Evolutionary conservation across 2,113 vertebrate genomes (phyloP).

Genomic region (Xiphophorus couchianus): DNA sequence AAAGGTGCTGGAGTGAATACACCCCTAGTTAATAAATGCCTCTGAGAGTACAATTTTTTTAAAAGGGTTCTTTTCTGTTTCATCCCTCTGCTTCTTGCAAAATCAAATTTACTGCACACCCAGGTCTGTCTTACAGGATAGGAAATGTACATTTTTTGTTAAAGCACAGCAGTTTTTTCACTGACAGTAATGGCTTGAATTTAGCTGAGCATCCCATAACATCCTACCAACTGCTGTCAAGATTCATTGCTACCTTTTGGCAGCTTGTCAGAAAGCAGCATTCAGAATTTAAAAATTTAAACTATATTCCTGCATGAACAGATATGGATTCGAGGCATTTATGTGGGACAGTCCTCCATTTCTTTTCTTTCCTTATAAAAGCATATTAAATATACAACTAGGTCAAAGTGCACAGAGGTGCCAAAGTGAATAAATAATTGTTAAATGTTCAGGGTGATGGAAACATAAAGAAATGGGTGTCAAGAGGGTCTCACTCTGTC

Average conservation of each 20-base stretch:
- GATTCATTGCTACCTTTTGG: constrained; percentile 16
- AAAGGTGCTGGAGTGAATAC: no score
- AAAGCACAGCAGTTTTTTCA: constrained; percentile 60
- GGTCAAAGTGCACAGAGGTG: constrained; percentile 23
- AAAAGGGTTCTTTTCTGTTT: not conserved
- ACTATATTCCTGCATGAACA: constrained; percentile 43
- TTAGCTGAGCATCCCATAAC: constrained; percentile 41
- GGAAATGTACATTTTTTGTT: constrained; percentile 54
- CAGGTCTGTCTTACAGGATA: constrained; percentile 57
- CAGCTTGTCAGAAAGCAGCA: constrained; percentile 21
- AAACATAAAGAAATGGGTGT: constrained; percentile 32
- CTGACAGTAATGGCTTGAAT: constrained; percentile 50
- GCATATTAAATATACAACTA: constrained; percentile 54
- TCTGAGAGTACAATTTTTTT: not conserved
- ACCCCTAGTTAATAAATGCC: not conserved
- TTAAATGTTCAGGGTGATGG: constrained; percentile 37
- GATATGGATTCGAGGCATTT: constrained; percentile 36
- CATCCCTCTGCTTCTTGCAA: constrained; percentile 15
- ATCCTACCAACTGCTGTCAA: constrained; percentile 16
- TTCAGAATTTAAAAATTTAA: constrained; percentile 18
- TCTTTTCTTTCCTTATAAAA: constrained; percentile 42
- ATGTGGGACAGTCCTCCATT: constrained; percentile 33
- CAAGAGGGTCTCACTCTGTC: constrained; percentile 44
- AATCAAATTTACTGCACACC: constrained; percentile 49
- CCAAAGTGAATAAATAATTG: constrained; percentile 43